phyloP scores from a whole-genome alignment of 2,113 vertebrate genomes.

The Illadopsis cleaveri region DNA sequence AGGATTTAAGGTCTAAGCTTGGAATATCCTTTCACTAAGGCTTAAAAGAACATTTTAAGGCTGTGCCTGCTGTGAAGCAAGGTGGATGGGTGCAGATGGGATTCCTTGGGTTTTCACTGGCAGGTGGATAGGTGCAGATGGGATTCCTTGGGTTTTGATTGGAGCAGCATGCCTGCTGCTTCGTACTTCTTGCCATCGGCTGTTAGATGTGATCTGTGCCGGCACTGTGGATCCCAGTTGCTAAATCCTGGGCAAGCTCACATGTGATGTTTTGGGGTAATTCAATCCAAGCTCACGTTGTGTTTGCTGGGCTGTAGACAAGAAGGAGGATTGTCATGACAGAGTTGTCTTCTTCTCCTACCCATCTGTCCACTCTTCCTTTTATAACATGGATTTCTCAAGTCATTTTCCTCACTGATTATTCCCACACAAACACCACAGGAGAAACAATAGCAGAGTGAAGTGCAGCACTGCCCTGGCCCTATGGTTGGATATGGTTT shows the following conservation, averaged over 20 bases:
- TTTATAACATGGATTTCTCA: background rate
- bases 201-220: background rate
- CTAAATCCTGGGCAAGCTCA: background rate
- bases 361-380: background rate
- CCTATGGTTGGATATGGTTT: rapidly evolving
- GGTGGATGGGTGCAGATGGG: background rate
- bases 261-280: background rate
- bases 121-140: background rate
- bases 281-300: background rate
- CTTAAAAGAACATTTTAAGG: background rate
- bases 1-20: background rate
- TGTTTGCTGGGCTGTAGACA: background rate
- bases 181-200: rapidly evolving
- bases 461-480: background rate
- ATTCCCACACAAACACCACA: rapidly evolving
- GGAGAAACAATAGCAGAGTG: background rate
- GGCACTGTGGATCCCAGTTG: background rate
- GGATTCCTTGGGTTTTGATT: background rate
- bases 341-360: background rate
- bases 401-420: background rate
- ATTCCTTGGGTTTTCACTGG: background rate
- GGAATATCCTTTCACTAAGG: background rate
- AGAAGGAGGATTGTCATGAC: background rate
- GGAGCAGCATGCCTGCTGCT: background rate
- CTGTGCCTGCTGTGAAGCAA: rapidly evolving